These are phyloP conservation scores for Oceanites oceanicus DNA, from an alignment of 2,113 vertebrate species.

Conservation along the genomic window DNA sequence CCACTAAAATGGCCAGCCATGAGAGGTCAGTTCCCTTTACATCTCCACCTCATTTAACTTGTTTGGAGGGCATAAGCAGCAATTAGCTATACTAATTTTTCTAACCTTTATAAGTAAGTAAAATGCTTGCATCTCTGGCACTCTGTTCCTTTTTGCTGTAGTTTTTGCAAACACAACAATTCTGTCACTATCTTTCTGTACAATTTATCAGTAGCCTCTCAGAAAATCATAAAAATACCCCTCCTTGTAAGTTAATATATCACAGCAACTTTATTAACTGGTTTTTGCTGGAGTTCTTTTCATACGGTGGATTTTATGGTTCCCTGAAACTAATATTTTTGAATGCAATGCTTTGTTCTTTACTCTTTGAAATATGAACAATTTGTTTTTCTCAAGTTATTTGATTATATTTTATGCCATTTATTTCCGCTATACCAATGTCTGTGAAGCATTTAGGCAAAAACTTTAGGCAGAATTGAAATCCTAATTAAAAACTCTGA, in stretches of 20 bases:
- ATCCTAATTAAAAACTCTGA: background rate
- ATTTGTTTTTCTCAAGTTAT: background rate
- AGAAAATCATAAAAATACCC: background rate
- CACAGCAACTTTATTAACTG: background rate
- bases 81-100: background rate
- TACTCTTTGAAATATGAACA: background rate
- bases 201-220: background rate
- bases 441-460: background rate
- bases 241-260: background rate
- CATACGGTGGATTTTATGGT: background rate
- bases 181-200: background rate
- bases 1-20: background rate
- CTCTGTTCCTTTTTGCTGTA: background rate
- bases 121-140: background rate
- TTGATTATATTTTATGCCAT: background rate
- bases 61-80: background rate
- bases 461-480: background rate
- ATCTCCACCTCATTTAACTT: background rate
- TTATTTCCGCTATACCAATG: background rate
- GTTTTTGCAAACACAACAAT: background rate
- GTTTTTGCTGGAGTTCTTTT: background rate
- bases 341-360: background rate
- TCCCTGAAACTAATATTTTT: background rate
- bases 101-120: background rate
- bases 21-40: background rate